A percentile compares a stretch with the other conserved stretches of the same genome.
Conservation (phyloP, 2,113 vertebrate species). For the Cavia aperea region DNA sequence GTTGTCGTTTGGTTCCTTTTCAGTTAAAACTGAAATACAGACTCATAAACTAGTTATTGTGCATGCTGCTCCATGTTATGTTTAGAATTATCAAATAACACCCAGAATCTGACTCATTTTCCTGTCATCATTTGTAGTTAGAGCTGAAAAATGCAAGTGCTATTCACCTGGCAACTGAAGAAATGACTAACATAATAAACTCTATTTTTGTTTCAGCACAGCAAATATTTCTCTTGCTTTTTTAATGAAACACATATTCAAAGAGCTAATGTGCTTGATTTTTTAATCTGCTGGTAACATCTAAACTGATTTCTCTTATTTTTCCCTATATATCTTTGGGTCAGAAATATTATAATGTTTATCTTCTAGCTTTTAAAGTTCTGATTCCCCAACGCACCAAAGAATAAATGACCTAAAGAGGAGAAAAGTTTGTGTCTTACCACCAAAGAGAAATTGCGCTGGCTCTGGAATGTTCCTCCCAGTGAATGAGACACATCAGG, state of each 20-base stretch:
- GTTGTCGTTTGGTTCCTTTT: background rate
- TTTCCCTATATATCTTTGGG: constrained; percentile 1
- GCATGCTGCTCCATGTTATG: background rate
- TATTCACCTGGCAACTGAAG: background rate
- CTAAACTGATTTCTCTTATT: background rate
- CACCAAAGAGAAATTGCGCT: constrained; percentile 61
- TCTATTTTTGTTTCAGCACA: constrained; percentile 37
- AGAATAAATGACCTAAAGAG: fast-evolving
- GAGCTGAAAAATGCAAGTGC: constrained; percentile 12
- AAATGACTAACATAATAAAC: constrained; percentile 31
- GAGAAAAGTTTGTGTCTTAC: constrained; percentile 39
- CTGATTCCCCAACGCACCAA: background rate
- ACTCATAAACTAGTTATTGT: background rate
- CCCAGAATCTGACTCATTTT: background rate
- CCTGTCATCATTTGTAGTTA: background rate
- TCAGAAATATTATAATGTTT: background rate
- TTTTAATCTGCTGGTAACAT: constrained; percentile 7
- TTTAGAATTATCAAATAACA: background rate
- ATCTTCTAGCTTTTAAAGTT: background rate
- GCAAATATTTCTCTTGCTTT: constrained; percentile 19
- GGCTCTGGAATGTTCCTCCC: constrained; percentile 46
- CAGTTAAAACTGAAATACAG: background rate
- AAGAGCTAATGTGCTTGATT: background rate
- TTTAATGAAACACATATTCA: background rate
- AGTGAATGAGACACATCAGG: constrained; percentile 33